Percentiles rank a stretch among this genome's conserved stretches.
These are phyloP conservation scores for human DNA, from an alignment of 2,113 vertebrate species.

Conservation along the genomic window GRCh38 chr17:18801001-18801500, in stretches of 20 bases:
- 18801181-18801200: background rate
- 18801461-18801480: background rate
- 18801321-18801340: background rate
- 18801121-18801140: background rate
- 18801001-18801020: background rate
- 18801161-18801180: background rate
- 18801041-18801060: background rate
- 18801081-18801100: background rate
- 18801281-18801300: background rate
- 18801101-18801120: background rate
- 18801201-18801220: background rate
- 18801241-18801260: background rate
- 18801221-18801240: background rate
- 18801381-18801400: background rate
- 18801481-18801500: background rate
- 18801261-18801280: background rate
- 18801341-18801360: background rate
- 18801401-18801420: background rate
- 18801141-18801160: background rate
- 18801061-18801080: background rate
- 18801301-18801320: background rate
- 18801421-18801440: background rate
- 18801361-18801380: background rate
- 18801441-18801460: too few species aligned
- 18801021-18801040: background rate